Conservation (phyloP, 1,140 invertebrate genomes). For the Eupeodes corollae region DNA sequence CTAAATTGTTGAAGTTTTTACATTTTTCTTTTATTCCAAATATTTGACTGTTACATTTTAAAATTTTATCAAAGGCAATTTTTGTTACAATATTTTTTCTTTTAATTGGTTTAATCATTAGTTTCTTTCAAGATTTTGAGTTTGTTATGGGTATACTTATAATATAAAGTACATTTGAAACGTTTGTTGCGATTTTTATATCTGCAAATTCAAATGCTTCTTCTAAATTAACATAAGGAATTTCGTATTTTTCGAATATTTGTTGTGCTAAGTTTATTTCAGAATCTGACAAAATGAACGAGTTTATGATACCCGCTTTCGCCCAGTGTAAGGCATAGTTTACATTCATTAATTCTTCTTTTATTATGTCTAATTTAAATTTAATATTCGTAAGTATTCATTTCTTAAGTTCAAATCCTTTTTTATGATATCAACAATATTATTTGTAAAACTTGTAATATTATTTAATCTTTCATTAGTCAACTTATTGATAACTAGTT, state of each 20-base stretch:
- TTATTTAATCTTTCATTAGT: neutral
- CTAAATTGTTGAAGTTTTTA: neutral
- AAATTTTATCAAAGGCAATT: neutral
- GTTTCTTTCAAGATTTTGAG: neutral
- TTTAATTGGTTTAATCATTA: neutral
- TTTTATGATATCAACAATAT: neutral
- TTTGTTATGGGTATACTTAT: neutral
- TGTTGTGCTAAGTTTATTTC: slow-evolving; percentile 1
- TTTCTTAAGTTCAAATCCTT: neutral
- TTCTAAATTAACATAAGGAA: neutral
- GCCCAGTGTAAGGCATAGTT: neutral
- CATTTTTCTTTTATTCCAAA: neutral
- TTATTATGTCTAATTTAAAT: neutral
- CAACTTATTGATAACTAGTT: neutral
- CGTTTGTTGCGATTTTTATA: neutral
- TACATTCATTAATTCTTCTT: neutral
- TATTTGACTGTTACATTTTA: slow-evolving; percentile 1
- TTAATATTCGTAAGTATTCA: neutral
- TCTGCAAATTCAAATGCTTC: neutral
- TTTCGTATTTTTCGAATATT: neutral
- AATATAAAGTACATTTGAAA: neutral
- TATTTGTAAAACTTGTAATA: neutral
- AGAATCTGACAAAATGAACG: neutral
- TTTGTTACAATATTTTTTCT: neutral
- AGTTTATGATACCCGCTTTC: neutral